phyloP scores from a whole-genome alignment of 2,113 vertebrate genomes.

The Microcebus lehilahytsara region DNA sequence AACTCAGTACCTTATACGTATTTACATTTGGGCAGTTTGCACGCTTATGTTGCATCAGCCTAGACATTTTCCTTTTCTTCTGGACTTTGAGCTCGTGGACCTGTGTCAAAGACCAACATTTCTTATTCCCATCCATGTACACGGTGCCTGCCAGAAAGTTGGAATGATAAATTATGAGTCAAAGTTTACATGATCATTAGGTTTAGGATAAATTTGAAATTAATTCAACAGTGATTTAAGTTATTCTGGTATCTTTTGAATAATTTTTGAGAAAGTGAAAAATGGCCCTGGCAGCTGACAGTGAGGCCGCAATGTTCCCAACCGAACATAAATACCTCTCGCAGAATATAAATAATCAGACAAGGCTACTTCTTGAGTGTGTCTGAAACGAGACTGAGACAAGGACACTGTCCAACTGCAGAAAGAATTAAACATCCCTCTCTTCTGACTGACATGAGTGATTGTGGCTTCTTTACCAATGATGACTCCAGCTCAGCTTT shows the following conservation, averaged over 20 bases:
- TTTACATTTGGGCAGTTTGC: background rate
- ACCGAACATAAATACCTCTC: background rate
- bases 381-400: background rate
- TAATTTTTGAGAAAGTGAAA: slow-evolving; percentile 29
- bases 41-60: background rate
- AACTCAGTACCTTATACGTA: background rate
- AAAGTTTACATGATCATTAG: slow-evolving; percentile 23
- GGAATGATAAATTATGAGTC: background rate
- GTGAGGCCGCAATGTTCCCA: background rate
- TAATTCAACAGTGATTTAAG: background rate
- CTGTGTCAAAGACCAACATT: background rate
- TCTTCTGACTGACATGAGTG: background rate
- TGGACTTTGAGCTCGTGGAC: background rate
- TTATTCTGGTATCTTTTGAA: slow-evolving; percentile 42
- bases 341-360: background rate
- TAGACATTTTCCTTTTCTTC: slow-evolving; percentile 1
- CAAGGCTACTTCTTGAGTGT: background rate
- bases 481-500: background rate
- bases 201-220: slow-evolving; percentile 33
- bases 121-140: background rate
- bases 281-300: background rate
- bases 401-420: background rate
- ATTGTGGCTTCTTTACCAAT: background rate
- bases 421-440: background rate
- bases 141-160: background rate